Conservation (phyloP, 2,888 invertebrate genomes). For the Scrobipalpa atriplicella region DNA sequence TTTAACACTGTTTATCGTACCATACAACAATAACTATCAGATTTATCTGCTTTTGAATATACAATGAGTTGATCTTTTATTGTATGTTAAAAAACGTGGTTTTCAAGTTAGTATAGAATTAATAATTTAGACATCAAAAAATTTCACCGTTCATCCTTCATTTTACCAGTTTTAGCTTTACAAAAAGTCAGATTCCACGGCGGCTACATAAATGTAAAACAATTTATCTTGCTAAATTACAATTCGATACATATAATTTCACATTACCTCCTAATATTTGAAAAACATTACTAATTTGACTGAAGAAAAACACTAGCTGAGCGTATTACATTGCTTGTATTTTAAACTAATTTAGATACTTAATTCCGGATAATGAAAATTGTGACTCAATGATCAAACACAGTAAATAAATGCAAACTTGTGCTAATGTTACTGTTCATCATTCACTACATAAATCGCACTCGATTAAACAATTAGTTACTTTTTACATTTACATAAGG, state of each 20-base stretch:
- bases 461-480: constrained; percentile 25
- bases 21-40: constrained; percentile 60
- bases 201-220: constrained; percentile 39
- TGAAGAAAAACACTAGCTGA: constrained; percentile 19
- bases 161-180: constrained; percentile 32
- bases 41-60: constrained; percentile 40
- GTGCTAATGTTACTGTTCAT: constrained; percentile 47
- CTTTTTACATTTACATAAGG: constrained; percentile 53
- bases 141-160: constrained; percentile 16
- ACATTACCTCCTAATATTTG: not conserved
- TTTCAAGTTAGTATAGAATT: constrained; percentile 9
- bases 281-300: constrained; percentile 1
- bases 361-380: constrained; percentile 23
- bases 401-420: constrained; percentile 64
- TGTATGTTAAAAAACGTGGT: constrained; percentile 38
- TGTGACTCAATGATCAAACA: constrained; percentile 43
- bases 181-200: constrained; percentile 40
- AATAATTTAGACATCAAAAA: constrained; percentile 17
- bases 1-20: constrained; percentile 50
- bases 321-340: constrained; percentile 26
- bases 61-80: constrained; percentile 26
- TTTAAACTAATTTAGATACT: constrained; percentile 21
- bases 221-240: not conserved
- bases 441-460: constrained; percentile 22
- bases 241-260: not conserved